Evolutionary conservation across 2,113 vertebrate species (phyloP).

Genomic region (Paralichthys olivaceus): DNA sequence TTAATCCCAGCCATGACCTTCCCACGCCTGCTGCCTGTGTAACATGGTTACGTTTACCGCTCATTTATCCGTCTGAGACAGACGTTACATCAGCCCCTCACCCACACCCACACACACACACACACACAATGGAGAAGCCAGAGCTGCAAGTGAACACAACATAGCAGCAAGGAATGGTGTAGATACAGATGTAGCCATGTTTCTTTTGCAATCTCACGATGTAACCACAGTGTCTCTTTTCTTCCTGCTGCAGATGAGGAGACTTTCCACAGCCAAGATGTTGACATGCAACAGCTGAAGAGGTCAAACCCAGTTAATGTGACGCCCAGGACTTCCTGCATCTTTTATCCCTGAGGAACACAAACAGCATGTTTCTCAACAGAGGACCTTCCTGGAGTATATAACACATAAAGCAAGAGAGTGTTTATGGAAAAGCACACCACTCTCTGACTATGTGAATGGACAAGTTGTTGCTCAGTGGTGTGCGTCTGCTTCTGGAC

Average conservation of each 20-base stretch:
- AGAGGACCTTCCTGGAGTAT: not conserved
- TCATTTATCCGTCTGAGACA: slow-evolving; percentile 17
- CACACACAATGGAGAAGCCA: no score
- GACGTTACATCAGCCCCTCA: slow-evolving; percentile 18
- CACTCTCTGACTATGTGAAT: slow-evolving; percentile 21
- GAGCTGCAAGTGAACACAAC: no score
- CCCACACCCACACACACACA: not conserved
- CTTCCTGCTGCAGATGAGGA: slow-evolving; percentile 13
- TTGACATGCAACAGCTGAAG: slow-evolving; percentile 21
- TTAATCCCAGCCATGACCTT: slow-evolving; percentile 69
- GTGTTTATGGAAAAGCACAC: not conserved
- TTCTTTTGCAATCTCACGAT: not conserved
- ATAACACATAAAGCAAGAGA: not conserved
- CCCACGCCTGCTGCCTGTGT: slow-evolving; percentile 16
- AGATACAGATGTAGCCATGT: not conserved
- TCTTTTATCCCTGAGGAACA: not conserved
- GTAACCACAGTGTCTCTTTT: not conserved
- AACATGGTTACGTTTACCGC: slow-evolving; percentile 16
- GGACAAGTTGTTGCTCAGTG: not conserved
- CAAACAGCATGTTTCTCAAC: slow-evolving; percentile 16
- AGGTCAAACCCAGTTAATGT: not conserved
- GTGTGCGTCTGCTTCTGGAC: not conserved
- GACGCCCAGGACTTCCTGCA: slow-evolving; percentile 12
- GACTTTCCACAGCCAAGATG: slow-evolving; percentile 19
- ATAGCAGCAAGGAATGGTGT: not conserved